Base-by-base conservation (phyloP, 1,140 invertebrate species). In the Brachionus asplanchnoidis region DNA sequence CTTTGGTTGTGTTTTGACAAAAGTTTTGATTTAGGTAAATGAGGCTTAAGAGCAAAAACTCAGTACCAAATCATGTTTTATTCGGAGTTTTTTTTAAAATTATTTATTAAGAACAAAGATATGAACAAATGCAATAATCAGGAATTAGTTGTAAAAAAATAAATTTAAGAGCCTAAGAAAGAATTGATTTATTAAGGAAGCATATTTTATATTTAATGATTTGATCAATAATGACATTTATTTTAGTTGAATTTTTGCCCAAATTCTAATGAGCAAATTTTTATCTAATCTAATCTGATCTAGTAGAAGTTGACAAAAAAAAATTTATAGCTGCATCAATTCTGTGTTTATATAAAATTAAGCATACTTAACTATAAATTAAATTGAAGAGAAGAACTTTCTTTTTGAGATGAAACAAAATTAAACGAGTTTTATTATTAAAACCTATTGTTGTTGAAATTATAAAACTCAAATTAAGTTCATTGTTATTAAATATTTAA, bases 391-490 rank as follows among this genome's bases (percentile, higher is more conserved):
- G 53, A 60, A 60, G 53, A 60, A 20, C 20, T 60, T 20, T 60
- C n/a, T 23, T 60, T 60, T 60, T 23, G 3, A 60, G 53, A 60
- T 60, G 53, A 60, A 60, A 60, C 20, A 60, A 60, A 60, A 60
- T 60, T 60, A 60, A 60, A n/a, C 17, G 17, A 60, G 9, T 60
- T 60, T 60, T 60, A n/a, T 28, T 68, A 68, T 32, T 32, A 68
- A 68, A 32, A 32, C 26, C 32, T 36, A 40, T 68, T 68, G 66
- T 73, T 73, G 68, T 73, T 73, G 68, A 73, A 73, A 73, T 73
- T 73, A 73, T 73, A 73, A 73, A 73, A 73, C 17, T 73, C 68
- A 73, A 73, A 73, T 73, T 73, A 73, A 73, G 28, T 73, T 73
- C 40, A 40, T 42, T 73, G 28, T 73, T 73, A 73, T 73, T 73